phyloP scores from a whole-genome alignment of 2,888 invertebrate species.

The Cotesia congregata region DNA sequence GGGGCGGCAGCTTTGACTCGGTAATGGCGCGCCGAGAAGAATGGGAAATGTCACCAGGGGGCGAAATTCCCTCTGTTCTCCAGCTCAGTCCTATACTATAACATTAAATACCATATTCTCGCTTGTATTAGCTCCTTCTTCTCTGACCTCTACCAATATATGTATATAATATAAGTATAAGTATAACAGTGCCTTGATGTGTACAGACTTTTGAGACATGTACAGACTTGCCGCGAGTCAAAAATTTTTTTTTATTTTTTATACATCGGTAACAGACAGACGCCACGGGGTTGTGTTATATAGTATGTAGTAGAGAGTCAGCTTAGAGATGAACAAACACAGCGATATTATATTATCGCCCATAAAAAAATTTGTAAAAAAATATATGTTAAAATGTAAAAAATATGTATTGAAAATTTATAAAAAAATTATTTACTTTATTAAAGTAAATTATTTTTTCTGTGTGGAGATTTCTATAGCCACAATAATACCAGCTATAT shows the following conservation, averaged over 20 bases:
- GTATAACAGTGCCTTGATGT: too few relatives aligned
- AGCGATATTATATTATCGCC: slow-evolving; percentile 58
- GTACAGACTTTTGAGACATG: too few relatives aligned
- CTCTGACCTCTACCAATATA: too few relatives aligned
- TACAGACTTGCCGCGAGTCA: slow-evolving; percentile 53
- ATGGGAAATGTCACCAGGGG: slow-evolving; percentile 70
- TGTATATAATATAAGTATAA: too few relatives aligned
- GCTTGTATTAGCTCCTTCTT: too few relatives aligned
- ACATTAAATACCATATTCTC: too few relatives aligned
- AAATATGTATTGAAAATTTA: too few relatives aligned
- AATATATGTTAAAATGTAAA: too few relatives aligned
- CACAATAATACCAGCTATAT: slow-evolving; percentile 1
- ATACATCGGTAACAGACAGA: slow-evolving; percentile 53
- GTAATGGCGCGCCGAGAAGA: slow-evolving; percentile 70
- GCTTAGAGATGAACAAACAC: background rate
- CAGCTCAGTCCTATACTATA: slow-evolving; percentile 39
- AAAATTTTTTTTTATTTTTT: slow-evolving; percentile 57
- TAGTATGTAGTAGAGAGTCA: slow-evolving; percentile 7
- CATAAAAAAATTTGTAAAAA: too few relatives aligned
- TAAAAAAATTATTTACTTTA: too few relatives aligned
- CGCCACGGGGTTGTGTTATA: slow-evolving; percentile 34
- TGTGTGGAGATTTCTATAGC: background rate
- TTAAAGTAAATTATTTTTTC: too few relatives aligned
- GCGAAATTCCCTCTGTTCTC: slow-evolving; percentile 52
- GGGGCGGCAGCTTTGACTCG: slow-evolving; percentile 68